Base-by-base conservation (phyloP, 2,888 invertebrate genomes). In the Cosmia trapezina region DNA sequence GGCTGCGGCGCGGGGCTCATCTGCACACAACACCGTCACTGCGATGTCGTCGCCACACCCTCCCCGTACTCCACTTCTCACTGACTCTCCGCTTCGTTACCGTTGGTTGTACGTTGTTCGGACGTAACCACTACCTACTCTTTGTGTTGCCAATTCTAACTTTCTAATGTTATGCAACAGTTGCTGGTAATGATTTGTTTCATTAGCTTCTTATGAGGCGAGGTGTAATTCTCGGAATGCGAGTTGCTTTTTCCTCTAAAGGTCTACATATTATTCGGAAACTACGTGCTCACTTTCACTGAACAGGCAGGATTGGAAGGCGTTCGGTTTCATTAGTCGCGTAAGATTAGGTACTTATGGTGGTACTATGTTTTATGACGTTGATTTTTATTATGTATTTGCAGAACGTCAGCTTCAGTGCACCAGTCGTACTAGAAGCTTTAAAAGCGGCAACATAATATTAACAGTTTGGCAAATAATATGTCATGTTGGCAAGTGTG, bases 11-110 rank as follows among this genome's bases (percentile, higher is more conserved):
- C 96, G 89, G 96, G 96, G 91, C 94, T 95, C 96, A 96, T 96
- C 96, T 96, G 96, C 94, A 96, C 96, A 95, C 94, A 94, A 94
- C 94, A 92, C 92, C 94, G 93, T 93, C 94, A 94, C 94, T 94
- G 93, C 94, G 91, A 91, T 90, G 93, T 92, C 91, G 91, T 90
- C 94, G 90, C 93, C 93, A 89, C 91, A 90, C 93, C 93, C 92
- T 90, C 92, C 93, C 94, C 94, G 92, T 91, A 89, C 95, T 94
- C 93, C 95, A 96, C 96, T 95, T 95, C 96, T 96, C 94, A 91
- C 95, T 95, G 93, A 93, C 92, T 95, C 95, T 95, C 94, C 94
- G 94, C 95, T 90, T 91, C 89, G 88, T 89, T 81, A 86, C 86
- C 82, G 83, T 80, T 77, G 82, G 83, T 81, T 87, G 86, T 78